Evolutionary conservation across 1,140 invertebrate genomes (phyloP), one percentile per base, ranked within the genome.

Genomic region (Tetragonula clypearis): DNA sequence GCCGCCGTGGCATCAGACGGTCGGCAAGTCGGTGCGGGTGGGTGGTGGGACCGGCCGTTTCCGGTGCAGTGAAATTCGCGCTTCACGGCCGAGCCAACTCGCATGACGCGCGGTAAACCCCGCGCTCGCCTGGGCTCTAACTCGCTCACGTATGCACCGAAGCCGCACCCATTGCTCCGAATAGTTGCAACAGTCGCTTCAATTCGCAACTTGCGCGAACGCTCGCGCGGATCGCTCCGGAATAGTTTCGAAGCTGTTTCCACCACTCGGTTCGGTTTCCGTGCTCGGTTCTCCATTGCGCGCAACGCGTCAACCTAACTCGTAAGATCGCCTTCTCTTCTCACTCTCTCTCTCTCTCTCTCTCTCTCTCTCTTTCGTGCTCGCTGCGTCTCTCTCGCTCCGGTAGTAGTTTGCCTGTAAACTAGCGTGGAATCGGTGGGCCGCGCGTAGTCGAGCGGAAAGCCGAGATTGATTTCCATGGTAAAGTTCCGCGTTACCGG

Each of bases 191-290:
- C n/a, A 66, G 15, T 66, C 65, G 26, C 65, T 78, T 82, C 76
- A 60, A 72, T 55, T 56, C 68, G 62, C 35, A 90, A 89, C 82
- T 90, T 82, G 30, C 41, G 41, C 41, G 41, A 49, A 49, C 41
- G 30, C 71, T 73, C 26, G 83, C 80, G 66, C 23, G 4, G 87
- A 92, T 88, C 90, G 89, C 87, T 88, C 81, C 86, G 90, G 91
- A 90, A 93, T 93, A 93, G 93, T 94, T 94, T 91, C 84, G 66
- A 72, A 79, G 88, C 84, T 90, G 90, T 91, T 92, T 92, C 88
- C 82, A 91, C 77, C 86, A 79, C 78, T 88, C 76, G 69, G 30
- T 81, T 65, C 23, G 83, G 58, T 74, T 86, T 58, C 60, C 72
- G 79, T 21, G 41, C 41, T 19, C 60, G 55, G 26, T 56, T 49